phyloP scores from a whole-genome alignment of 1,140 invertebrate species.

The Drosophila ohnishii region DNA sequence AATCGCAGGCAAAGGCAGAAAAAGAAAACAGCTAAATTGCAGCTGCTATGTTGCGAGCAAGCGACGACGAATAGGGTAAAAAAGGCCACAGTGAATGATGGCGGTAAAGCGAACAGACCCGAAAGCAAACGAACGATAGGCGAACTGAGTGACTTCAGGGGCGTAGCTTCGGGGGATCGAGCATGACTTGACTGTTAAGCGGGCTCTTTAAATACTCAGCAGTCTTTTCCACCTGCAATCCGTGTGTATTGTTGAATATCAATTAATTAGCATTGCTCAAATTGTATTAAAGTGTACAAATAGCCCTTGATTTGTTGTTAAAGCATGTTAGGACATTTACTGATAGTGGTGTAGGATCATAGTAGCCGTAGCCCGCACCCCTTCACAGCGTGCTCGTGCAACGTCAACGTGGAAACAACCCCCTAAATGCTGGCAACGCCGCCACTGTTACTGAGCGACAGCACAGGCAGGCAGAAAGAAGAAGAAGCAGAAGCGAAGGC shows the following conservation, averaged over 20 bases:
- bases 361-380: neutral
- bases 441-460: slow-evolving; percentile 51
- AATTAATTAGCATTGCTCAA: neutral
- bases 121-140: slow-evolving; percentile 63
- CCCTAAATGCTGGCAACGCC: slow-evolving; percentile 29
- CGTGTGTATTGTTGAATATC: neutral
- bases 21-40: slow-evolving; percentile 68
- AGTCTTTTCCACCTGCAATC: neutral
- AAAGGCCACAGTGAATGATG: slow-evolving; percentile 63
- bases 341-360: no score
- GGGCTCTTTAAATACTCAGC: slow-evolving; percentile 8
- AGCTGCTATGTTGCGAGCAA: slow-evolving; percentile 68
- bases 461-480: slow-evolving; percentile 29
- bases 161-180: slow-evolving; percentile 36
- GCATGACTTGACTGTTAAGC: slow-evolving; percentile 33
- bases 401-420: slow-evolving; percentile 13
- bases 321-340: neutral
- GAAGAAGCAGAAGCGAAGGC: slow-evolving; percentile 33
- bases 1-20: slow-evolving; percentile 54
- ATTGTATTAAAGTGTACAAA: neutral
- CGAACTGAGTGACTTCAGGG: slow-evolving; percentile 40
- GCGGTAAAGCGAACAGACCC: slow-evolving; percentile 52
- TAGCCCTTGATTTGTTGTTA: neutral
- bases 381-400: slow-evolving; percentile 31
- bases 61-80: slow-evolving; percentile 68